Base-by-base conservation (phyloP, 2,888 invertebrate genomes). In the Philopedon plagiatum region DNA sequence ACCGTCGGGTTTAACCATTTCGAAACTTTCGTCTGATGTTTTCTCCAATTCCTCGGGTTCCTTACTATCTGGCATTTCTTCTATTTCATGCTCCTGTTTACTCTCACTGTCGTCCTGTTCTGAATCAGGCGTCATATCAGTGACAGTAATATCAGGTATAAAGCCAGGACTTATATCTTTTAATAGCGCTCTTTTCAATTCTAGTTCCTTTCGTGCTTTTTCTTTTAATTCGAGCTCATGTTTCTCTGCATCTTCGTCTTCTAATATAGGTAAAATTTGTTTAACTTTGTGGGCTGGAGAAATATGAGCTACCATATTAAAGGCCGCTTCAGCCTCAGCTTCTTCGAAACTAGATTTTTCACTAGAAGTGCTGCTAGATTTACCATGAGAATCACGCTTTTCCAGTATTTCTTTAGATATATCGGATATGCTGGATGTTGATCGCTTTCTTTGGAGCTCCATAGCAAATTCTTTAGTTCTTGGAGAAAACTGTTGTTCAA, bases 91-190 rank as follows among this genome's bases (percentile, higher is more conserved):
- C 68, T 83, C 80, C 71, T 87, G 86, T 21, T 85, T 83, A 34
- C 58, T 60, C 5, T 49, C 58, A 34, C 54, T 46, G n/a, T 73
- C 68, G 1, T 37, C 57, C 18, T 64, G 57, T 8, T 73, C 73
- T 2, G 64, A 60, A 32, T 71, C 71, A 8, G 88, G 87, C 29
- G 87, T 84, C 84, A 89, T 86, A 87, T 90, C 90, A 5, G 90
- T 90, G 15, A 90, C 87, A 77, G 88, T 90, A 67, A 90, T 90
- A 78, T 89, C 89, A n/a, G 90, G 90, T 70, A 90, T 88, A 51
- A 88, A 88, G 9, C 89, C 88, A 13, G 90, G 90, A 79, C 90
- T 90, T 81, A 87, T 87, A 81, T 90, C 90, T 79, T 87, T 88
- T 54, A 84, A 81, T 75, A 81, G 80, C 74, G 81, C 81, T 8